phyloP scores from a whole-genome alignment of 2,797 vertebrate genomes.

The Anguilla pacifica region DNA sequence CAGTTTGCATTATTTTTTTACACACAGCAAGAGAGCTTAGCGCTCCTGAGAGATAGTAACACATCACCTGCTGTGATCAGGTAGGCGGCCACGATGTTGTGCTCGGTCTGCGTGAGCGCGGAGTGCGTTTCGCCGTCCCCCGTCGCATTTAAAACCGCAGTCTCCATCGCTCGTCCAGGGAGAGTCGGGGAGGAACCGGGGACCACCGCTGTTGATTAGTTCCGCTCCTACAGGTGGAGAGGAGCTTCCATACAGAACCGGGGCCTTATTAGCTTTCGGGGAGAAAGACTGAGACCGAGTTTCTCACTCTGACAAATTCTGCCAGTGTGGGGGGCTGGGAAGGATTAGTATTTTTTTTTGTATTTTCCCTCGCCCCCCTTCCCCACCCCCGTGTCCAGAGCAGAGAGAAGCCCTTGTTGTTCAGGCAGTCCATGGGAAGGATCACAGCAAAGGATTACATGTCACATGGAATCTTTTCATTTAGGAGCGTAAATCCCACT shows the following conservation, averaged over 20 bases:
- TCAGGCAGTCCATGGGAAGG: slow-evolving; percentile 60
- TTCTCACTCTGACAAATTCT: slow-evolving; percentile 18
- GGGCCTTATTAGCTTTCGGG: slow-evolving; percentile 22
- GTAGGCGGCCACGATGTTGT: slow-evolving; percentile 92
- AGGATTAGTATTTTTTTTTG: slow-evolving; percentile 58
- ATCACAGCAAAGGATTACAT: slow-evolving; percentile 63
- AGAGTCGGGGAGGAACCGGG: slow-evolving; percentile 41
- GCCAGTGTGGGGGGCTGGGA: slow-evolving; percentile 47
- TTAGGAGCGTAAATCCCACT: slow-evolving; percentile 36
- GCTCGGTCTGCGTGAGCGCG: slow-evolving; percentile 88
- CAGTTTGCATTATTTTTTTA: background rate
- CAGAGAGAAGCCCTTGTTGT: slow-evolving; percentile 62
- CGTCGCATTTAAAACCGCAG: slow-evolving; percentile 71
- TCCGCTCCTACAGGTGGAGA: slow-evolving; percentile 40
- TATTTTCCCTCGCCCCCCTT: slow-evolving; percentile 40
- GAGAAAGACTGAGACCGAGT: slow-evolving; percentile 13
- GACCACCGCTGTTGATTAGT: slow-evolving; percentile 29
- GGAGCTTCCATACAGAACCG: slow-evolving; percentile 46
- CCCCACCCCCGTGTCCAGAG: slow-evolving; percentile 18
- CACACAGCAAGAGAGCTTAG: background rate
- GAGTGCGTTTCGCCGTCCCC: slow-evolving; percentile 72
- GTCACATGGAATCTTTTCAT: slow-evolving; percentile 65
- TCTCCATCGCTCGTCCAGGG: slow-evolving; percentile 62
- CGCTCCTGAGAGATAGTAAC: slow-evolving; percentile 29
- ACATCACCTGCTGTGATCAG: slow-evolving; percentile 91